Percentiles rank a stretch among this genome's conserved stretches.
These are phyloP conservation scores for Pedionomus torquatus DNA, from an alignment of 2,113 vertebrate species.

Conservation along the genomic window DNA sequence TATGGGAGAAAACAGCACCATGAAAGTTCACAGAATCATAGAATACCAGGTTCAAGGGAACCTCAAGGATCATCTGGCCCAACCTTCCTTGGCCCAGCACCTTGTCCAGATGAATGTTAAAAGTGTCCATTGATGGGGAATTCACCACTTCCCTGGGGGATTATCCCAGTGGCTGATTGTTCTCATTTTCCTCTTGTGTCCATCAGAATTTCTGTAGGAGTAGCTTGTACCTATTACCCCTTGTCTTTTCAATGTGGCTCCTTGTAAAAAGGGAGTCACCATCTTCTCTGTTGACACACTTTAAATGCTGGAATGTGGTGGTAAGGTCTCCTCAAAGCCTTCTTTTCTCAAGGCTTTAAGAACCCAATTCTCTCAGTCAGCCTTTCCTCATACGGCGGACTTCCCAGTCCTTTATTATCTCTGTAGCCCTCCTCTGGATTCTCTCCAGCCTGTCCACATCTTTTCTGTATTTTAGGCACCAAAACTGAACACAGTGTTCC, in stretches of 20 bases:
- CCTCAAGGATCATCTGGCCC: neutral
- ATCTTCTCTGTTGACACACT: neutral
- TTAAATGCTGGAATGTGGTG: neutral
- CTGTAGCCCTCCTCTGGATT: neutral
- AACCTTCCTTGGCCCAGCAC: neutral
- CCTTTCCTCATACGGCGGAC: neutral
- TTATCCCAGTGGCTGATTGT: neutral
- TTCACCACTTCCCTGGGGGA: neutral
- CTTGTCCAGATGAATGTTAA: neutral
- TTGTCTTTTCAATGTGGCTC: neutral
- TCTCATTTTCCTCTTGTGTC: neutral
- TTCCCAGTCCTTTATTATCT: neutral
- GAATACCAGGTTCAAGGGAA: neutral
- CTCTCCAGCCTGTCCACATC: neutral
- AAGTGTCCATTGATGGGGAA: neutral
- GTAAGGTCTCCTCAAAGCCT: neutral
- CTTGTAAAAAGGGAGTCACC: neutral
- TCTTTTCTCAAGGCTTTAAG: neutral
- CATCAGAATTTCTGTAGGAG: neutral
- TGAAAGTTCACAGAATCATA: neutral
- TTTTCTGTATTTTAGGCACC: neutral
- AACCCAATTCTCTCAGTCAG: neutral
- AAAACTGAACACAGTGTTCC: neutral
- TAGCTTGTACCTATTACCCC: neutral
- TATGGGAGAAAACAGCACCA: neutral